phyloP scores from a whole-genome alignment of 2,797 vertebrate genomes.

The Schizopygopsis pylzovi region DNA sequence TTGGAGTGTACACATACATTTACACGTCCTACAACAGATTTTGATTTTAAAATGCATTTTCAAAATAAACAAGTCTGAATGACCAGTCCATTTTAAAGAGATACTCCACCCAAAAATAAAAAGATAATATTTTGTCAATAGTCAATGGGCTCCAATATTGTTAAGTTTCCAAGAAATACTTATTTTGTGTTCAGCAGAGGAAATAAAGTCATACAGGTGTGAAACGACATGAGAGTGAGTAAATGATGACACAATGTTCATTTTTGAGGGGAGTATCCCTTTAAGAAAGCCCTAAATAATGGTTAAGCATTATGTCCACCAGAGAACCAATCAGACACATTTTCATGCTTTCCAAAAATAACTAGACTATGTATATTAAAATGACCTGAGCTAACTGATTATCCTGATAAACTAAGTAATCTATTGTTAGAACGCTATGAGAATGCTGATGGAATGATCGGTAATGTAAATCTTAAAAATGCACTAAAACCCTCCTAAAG shows the following conservation, averaged over 20 bases:
- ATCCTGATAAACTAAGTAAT: too few species aligned
- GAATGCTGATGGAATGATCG: too few species aligned
- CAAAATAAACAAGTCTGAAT: not conserved
- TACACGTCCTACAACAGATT: not conserved
- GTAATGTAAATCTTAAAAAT: too few species aligned
- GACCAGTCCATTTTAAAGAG: not conserved
- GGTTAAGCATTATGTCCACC: too few species aligned
- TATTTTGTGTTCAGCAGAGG: not conserved
- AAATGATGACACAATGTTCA: not conserved
- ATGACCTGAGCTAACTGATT: too few species aligned
- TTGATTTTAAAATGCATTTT: conserved; percentile 2
- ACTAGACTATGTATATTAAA: too few species aligned
- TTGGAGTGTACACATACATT: not conserved
- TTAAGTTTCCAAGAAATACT: too few species aligned
- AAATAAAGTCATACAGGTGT: not conserved
- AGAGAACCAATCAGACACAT: too few species aligned
- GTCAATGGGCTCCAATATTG: not conserved
- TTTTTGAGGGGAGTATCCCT: not conserved
- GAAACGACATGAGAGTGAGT: not conserved
- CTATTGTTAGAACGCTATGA: too few species aligned
- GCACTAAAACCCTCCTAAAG: too few species aligned
- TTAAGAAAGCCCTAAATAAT: not conserved
- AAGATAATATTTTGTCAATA: not conserved
- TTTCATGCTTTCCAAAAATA: too few species aligned
- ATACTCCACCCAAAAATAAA: not conserved